Conservation (phyloP, 1,140 invertebrate genomes). For the Mercenaria mercenaria region DNA sequence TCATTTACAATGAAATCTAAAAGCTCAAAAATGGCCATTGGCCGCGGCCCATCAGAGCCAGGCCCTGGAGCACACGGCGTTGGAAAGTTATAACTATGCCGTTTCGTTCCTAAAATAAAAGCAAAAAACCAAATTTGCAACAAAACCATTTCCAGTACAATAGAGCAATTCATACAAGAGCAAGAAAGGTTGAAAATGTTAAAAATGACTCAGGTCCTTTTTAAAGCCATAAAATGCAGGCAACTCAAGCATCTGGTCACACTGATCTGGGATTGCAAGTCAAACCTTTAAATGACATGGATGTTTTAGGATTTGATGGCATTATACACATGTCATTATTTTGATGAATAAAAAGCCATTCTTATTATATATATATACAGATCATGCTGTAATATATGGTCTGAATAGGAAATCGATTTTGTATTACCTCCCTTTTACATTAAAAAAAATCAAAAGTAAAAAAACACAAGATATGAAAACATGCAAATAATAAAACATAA, state of each 20-base stretch:
- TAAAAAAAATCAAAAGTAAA: not conserved
- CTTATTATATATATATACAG: slow-evolving; percentile 33
- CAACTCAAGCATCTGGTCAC: slow-evolving; percentile 24
- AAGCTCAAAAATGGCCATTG: slow-evolving; percentile 99
- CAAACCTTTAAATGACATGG: slow-evolving; percentile 7
- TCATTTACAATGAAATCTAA: slow-evolving; percentile 99
- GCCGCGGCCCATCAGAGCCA: slow-evolving; percentile 86
- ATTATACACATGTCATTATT: not conserved
- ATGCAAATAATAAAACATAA: not conserved
- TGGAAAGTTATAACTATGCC: slow-evolving; percentile 82
- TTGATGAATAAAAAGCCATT: slow-evolving; percentile 45
- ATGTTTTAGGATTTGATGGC: not conserved
- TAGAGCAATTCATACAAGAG: slow-evolving; percentile 47
- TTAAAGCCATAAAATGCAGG: slow-evolving; percentile 40
- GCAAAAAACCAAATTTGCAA: slow-evolving; percentile 72
- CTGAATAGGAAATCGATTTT: not conserved
- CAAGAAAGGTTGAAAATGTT: slow-evolving; percentile 27
- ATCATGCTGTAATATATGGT: slow-evolving; percentile 3
- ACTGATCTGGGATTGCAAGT: not conserved
- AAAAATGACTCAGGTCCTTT: not conserved
- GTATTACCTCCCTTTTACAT: slow-evolving; percentile 35
- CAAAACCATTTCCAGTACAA: slow-evolving; percentile 63
- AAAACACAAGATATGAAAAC: not conserved
- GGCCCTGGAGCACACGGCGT: slow-evolving; percentile 83
- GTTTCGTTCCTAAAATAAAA: slow-evolving; percentile 81